Conservation (phyloP, 2,797 vertebrate species). For the Siniperca undulata region DNA sequence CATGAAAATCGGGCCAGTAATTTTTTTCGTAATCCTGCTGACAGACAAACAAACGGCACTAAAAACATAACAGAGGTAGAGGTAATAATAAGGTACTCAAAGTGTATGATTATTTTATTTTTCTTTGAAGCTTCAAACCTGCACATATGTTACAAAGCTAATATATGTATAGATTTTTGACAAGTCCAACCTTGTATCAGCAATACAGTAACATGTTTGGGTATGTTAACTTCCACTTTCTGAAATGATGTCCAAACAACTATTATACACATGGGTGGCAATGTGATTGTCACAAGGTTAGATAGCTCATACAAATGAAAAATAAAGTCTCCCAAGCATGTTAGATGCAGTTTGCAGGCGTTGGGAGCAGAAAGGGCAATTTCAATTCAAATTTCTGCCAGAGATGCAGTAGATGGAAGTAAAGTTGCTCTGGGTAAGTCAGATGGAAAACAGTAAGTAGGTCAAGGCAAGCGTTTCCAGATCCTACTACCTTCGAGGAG, state of each 20-base stretch:
- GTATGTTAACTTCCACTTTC: constrained; percentile 67
- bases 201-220: constrained; percentile 33
- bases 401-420: constrained; percentile 18
- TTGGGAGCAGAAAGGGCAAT: constrained; percentile 42
- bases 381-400: constrained; percentile 57
- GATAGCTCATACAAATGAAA: constrained; percentile 75
- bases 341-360: constrained; percentile 40
- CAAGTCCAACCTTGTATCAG: constrained; percentile 50
- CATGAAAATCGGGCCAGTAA: no score
- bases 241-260: constrained; percentile 74
- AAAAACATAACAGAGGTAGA: no score
- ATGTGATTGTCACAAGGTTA: constrained; percentile 77
- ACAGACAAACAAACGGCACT: no score
- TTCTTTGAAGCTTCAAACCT: not conserved
- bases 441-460: constrained; percentile 30
- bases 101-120: not conserved
- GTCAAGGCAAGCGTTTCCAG: constrained; percentile 13
- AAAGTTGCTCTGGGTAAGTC: not conserved
- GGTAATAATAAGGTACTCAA: not conserved
- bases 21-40: no score
- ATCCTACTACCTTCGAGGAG: not conserved
- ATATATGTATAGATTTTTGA: constrained; percentile 32
- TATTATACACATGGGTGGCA: constrained; percentile 76
- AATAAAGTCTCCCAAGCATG: constrained; percentile 76
- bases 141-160: not conserved